Base-by-base conservation (phyloP, 2,888 invertebrate genomes). In the Ichneumoninae sp. region DNA sequence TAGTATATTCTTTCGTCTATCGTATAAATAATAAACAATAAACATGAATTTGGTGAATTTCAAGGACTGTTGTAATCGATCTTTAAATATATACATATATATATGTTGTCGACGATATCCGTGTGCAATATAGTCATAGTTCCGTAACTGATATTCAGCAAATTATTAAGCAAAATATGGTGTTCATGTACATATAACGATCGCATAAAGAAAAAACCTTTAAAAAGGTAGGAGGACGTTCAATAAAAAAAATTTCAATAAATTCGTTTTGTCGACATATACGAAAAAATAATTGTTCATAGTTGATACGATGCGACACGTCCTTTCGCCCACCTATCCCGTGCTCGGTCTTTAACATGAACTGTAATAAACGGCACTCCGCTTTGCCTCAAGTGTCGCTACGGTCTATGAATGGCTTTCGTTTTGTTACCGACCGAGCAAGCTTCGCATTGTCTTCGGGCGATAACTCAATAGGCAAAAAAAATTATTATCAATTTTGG, bases 141-240 rank as follows among this genome's bases (percentile, higher is more conserved):
- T 54, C 52, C 52, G 19, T 54, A 54, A 54, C 19, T 54, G 52
- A 54, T 54, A 54, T 54, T 54, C 52, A 54, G 52, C 19, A 52
- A 52, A 52, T 19, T 16, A 52, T 16, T 52, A 19, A 52, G 19
- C 52, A 19, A 54, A 54, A 54, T 54, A 54, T 54, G 52, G 52
- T 54, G 52, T 54, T 54, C 52, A 54, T 54, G 52, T 54, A 54
- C 52, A 54, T n/a, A 54, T 54, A 54, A 54, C 52, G 19, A 54
- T 54, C 52, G 52, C 52, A 54, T 54, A 54, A 54, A 40, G 10
- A 40, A 40, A 36, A 10, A 40, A 10, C 5, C 10, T 40, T 40
- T 10, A 10, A n/a, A 19, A 54, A 54, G 19, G 5, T 22, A 54
- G 52, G 19, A 54, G 19, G 19, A 54, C 6, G 52, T 54, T 54